phyloP scores from a whole-genome alignment of 1,140 invertebrate genomes.

The Coelopa frigida region DNA sequence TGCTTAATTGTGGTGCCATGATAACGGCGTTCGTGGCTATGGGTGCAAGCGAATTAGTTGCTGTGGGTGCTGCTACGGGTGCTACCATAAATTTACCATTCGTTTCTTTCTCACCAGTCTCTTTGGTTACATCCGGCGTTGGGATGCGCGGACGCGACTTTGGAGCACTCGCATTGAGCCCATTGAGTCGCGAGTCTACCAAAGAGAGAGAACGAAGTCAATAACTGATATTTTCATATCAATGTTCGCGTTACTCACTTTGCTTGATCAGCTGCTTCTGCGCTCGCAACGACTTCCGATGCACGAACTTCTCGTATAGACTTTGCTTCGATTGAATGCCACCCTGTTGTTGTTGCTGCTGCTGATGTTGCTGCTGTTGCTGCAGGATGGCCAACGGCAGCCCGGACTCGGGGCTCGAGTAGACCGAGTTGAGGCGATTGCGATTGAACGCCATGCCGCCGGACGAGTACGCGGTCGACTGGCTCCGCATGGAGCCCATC shows the following conservation, averaged over 20 bases:
- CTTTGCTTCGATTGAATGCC: constrained; percentile 56
- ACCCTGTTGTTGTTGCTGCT: constrained; percentile 36
- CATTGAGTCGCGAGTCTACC: constrained; percentile 49
- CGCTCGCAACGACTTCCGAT: constrained; percentile 65
- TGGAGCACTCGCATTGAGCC: constrained; percentile 56
- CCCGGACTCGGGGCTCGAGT: constrained; percentile 69
- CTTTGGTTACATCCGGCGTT: constrained; percentile 76
- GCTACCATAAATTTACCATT: constrained; percentile 45
- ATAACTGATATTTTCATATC: not conserved
- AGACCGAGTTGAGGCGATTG: constrained; percentile 64
- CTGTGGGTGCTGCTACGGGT: constrained; percentile 7
- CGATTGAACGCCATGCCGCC: constrained; percentile 67
- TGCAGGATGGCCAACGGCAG: constrained; percentile 34
- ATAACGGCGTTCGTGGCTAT: constrained; percentile 29
- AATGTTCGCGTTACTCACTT: constrained; percentile 43
- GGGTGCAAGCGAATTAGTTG: constrained; percentile 14
- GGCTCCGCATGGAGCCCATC: constrained; percentile 73
- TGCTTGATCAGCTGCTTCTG: constrained; percentile 58
- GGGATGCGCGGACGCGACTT: constrained; percentile 75
- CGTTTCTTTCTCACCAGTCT: constrained; percentile 62
- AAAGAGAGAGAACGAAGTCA: not conserved
- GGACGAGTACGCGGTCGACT: constrained; percentile 75
- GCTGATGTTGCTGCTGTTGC: constrained; percentile 40
- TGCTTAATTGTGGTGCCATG: constrained; percentile 46
- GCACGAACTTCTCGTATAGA: constrained; percentile 70